Evolutionary conservation across 2,113 vertebrate genomes (phyloP).

Genomic region (Pimephales promelas): DNA sequence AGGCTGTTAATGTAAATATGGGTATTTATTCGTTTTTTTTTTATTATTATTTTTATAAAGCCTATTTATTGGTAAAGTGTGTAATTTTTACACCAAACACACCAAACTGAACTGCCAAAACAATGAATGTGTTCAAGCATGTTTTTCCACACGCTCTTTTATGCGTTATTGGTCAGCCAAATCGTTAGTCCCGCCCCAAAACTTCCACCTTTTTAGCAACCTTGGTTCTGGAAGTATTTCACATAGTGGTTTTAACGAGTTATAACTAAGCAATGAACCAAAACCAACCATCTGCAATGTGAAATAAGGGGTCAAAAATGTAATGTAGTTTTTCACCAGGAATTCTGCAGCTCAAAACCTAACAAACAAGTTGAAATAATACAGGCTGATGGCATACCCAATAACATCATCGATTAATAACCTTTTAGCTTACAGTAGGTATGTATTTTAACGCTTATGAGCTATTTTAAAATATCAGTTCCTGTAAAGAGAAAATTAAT

Average conservation of each 20-base stretch:
- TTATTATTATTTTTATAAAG: too few relatives aligned
- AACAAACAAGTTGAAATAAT: neutral
- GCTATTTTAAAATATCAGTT: neutral
- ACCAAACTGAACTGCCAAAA: neutral
- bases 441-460: neutral
- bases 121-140: neutral
- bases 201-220: too few relatives aligned
- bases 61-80: neutral
- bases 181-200: neutral
- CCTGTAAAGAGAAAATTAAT: neutral
- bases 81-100: neutral
- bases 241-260: too few relatives aligned
- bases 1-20: neutral
- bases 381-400: neutral
- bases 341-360: neutral
- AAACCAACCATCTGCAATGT: too few relatives aligned
- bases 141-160: neutral
- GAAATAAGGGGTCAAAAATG: too few relatives aligned
- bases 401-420: neutral
- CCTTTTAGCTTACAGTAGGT: neutral
- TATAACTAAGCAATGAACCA: too few relatives aligned
- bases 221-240: too few relatives aligned
- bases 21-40: neutral
- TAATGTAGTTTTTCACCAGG: neutral
- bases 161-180: neutral